Base-by-base conservation (phyloP, 2,113 vertebrate genomes). In the Neodon shergylaensis region DNA sequence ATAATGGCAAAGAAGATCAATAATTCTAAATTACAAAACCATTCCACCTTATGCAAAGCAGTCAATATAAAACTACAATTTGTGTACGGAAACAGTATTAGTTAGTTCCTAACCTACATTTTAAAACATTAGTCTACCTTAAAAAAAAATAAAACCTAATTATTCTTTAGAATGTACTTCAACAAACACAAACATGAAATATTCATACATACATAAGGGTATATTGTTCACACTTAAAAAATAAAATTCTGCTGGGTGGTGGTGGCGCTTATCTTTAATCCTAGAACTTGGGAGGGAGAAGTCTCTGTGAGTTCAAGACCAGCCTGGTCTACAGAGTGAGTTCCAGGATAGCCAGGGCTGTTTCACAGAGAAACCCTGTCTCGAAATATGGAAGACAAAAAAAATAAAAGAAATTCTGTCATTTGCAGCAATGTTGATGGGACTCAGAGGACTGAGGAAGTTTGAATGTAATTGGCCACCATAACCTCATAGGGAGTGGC, bases 1-100 rank as follows among this genome's bases (percentile, higher is more conserved):
- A 49, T 90, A 90, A 92, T 39, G 61, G 33, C 94, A 63, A 95
- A 97, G 19, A 89, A 74, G 24, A 96, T 22, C 61, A 95, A 31
- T 85, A 65, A 13, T 63, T 97, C 90, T 81, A 95, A 95, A 93
- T 90, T 31, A 74, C 0, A 84, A 66, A 91, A 13, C 44, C 36
- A 78, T 10, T 89, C 94, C 9, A 85, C 1, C 21, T 52, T 74
- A 68, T 47, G 73, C n/a, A 90, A 92, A 95, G 68, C 24, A 66
- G 52, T 84, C 42, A 76, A 87, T 49, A 70, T 33, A 70, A 93
- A 93, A 49, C 49, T 76, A 36, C 90, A 91, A 68, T 72, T 63
- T 72, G 76, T 91, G 44, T 26, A 7, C 33, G 88, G n/a, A 94
- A 95, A 95, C 52, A 93, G 91, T 33, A 76, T 88, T 16, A 94